Evolutionary conservation across 2,797 vertebrate genomes (phyloP), one percentile per base, ranked within the genome.

Genomic region (Acrossocheilus fasciatus): DNA sequence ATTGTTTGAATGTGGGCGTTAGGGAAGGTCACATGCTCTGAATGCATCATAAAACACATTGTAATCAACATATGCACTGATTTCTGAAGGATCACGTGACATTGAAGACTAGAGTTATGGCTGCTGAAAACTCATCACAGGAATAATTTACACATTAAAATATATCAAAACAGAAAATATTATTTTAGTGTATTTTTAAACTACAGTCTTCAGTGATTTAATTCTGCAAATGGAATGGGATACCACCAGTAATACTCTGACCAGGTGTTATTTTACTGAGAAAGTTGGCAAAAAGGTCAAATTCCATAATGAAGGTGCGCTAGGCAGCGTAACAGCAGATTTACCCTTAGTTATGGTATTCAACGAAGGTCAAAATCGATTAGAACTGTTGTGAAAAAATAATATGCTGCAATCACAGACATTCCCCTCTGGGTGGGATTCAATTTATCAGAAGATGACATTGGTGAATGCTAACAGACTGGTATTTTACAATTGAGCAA

Each of bases 331-430:
- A 62, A 8, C 4, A 0, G 39, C 39, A 26, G 14, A 79, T 30
- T 79, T 64, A 30, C 23, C 6, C 36, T 45, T 45, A 18, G 54
- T 79, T 79, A 79, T 17, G 8, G 54, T 77, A 57, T 79, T 79
- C 4, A 4, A 3, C 8, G 3, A 79, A 79, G 77, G 57, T 79
- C 77, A 79, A 64, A 79, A 79, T 64, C 43, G 62, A 79, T 62
- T 79, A 26, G 12, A 79, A n/a, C 23, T 62, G 4, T 62, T 62
- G 39, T 26, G 39, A 76, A 36, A 57, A 39, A 41, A 78, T 62
- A 6, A 30, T 64, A 30, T 8, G 39, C 57, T 9, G 2, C 39
- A 64, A 45, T 80, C 77, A 45, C 77, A 64, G 39, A 9, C 77
- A 80, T 80, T 80, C 39, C 15, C 26, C n/a, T 79, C 39, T 59